Conservation (phyloP, 2,113 vertebrate genomes). For the Parotia lawesii region DNA sequence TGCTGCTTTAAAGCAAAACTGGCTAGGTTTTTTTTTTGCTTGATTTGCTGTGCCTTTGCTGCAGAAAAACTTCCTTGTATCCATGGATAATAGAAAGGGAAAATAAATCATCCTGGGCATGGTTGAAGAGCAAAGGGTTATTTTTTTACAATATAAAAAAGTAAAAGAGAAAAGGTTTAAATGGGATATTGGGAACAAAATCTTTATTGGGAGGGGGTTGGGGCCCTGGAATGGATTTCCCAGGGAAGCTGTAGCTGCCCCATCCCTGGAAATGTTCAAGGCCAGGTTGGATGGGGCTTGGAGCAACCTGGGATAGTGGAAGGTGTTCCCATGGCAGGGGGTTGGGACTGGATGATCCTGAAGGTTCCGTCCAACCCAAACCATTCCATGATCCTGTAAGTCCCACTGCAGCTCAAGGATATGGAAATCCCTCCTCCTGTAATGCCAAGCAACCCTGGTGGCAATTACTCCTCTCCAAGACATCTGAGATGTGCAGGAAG, state of each 20-base stretch:
- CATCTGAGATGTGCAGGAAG: rapidly evolving
- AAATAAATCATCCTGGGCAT: neutral
- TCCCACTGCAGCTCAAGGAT: neutral
- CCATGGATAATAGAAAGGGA: neutral
- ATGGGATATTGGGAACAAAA: neutral
- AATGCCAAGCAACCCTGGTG: neutral
- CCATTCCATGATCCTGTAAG: neutral
- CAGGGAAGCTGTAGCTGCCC: neutral
- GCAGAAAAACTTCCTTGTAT: neutral
- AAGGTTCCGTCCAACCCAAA: neutral
- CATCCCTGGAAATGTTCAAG: neutral
- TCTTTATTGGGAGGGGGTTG: neutral
- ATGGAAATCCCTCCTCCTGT: neutral
- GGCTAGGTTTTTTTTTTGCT: neutral
- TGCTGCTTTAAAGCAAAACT: neutral
- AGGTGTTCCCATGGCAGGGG: neutral
- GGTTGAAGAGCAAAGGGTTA: neutral
- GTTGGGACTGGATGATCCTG: neutral
- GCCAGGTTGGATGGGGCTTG: neutral
- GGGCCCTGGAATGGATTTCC: neutral
- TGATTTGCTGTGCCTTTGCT: neutral
- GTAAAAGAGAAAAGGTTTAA: neutral
- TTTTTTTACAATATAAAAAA: neutral
- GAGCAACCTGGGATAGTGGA: neutral
- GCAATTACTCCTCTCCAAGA: neutral